Evolutionary conservation across 2,113 vertebrate genomes (phyloP).

Genomic region (Pygathrix nemaeus): DNA sequence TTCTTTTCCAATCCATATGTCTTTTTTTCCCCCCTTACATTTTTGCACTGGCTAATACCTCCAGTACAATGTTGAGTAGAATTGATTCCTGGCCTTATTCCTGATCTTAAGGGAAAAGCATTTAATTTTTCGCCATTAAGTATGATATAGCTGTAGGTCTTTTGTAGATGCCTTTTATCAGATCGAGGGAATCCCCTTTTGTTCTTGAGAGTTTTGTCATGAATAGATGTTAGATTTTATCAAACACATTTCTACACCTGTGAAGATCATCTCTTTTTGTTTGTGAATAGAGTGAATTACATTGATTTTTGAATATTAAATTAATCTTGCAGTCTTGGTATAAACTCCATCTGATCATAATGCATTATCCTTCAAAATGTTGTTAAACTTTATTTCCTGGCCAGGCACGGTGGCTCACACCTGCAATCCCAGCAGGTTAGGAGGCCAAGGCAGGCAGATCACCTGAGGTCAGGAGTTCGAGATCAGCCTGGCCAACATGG

Average conservation of each 20-base stretch:
- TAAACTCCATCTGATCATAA: neutral
- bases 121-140: neutral
- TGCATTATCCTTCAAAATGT: neutral
- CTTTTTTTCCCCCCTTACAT: neutral
- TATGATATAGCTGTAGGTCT: neutral
- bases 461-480: no score
- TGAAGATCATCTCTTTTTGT: neutral
- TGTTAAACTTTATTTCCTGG: constrained; percentile 20
- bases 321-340: neutral
- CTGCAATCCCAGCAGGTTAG: no score
- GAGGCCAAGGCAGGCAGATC: no score
- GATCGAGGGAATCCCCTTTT: neutral
- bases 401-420: no score
- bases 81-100: neutral
- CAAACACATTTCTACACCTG: neutral
- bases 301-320: neutral
- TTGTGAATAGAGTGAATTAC: neutral
- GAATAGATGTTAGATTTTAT: neutral
- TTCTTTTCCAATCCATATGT: neutral
- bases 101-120: neutral
- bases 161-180: neutral
- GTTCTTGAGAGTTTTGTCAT: neutral
- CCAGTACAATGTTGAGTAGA: neutral
- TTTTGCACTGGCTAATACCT: neutral
- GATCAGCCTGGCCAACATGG: no score